phyloP scores from a whole-genome alignment of 2,888 invertebrate species.

The Melanargia galathea region DNA sequence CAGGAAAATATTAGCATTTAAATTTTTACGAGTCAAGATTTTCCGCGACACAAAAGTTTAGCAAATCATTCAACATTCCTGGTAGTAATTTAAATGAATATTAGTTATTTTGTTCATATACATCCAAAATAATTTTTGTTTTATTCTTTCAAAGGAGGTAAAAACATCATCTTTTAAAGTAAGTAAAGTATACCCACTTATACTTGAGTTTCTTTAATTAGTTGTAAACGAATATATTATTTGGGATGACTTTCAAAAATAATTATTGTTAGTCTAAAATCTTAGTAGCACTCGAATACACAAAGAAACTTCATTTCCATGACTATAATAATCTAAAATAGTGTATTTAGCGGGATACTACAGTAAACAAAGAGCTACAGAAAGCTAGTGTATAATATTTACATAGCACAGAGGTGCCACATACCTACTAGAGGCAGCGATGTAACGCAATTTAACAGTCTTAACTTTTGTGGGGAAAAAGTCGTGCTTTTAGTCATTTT shows the following conservation, averaged over 20 bases:
- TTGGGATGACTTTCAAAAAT: not conserved
- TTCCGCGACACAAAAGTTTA: not conserved
- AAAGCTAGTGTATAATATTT: slow-evolving; percentile 20
- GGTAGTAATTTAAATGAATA: not conserved
- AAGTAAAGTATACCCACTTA: too few species aligned
- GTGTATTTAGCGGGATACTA: slow-evolving; percentile 2
- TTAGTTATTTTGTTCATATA: not conserved
- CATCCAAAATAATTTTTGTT: too few species aligned
- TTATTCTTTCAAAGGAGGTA: too few species aligned
- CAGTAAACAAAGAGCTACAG: slow-evolving; percentile 12
- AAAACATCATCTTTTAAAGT: too few species aligned
- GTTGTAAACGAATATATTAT: too few species aligned
- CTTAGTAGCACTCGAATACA: not conserved
- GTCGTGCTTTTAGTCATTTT: not conserved
- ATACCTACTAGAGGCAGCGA: not conserved
- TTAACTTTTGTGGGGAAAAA: not conserved
- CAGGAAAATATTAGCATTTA: slow-evolving; percentile 1
- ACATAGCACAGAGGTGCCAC: slow-evolving; percentile 14
- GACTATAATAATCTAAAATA: not conserved
- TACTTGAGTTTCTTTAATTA: too few species aligned
- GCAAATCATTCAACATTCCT: not conserved
- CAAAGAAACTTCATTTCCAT: not conserved
- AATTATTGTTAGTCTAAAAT: not conserved
- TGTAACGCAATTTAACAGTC: not conserved
- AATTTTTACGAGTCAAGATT: not conserved